Percentiles rank a stretch among this genome's conserved stretches.
These are phyloP conservation scores for Molothrus aeneus DNA, from an alignment of 2,797 vertebrate genomes.

Conservation along the genomic window DNA sequence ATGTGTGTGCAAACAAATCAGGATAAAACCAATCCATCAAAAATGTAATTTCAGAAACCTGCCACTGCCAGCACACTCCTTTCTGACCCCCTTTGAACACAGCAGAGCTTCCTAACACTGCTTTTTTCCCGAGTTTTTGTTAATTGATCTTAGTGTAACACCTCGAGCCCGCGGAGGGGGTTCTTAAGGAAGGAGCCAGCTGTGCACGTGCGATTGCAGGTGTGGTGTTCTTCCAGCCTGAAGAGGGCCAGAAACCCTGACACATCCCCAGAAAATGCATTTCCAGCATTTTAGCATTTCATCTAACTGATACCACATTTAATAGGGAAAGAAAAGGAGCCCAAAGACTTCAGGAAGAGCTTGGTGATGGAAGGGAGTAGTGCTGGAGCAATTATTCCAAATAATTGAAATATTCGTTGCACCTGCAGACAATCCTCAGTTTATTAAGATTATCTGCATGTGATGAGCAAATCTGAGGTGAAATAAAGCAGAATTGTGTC, in stretches of 20 bases:
- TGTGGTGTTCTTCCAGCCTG: not conserved
- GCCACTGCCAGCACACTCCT: not conserved
- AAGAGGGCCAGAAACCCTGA: slow-evolving; percentile 13
- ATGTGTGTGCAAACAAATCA: not conserved
- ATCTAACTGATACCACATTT: not conserved
- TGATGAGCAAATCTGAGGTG: slow-evolving; percentile 12
- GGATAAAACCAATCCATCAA: not conserved
- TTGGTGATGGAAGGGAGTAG: not conserved
- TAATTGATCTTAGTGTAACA: not conserved
- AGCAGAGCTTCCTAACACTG: not conserved
- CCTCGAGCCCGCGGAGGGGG: not conserved
- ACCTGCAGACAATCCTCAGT: not conserved
- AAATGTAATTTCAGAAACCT: not conserved
- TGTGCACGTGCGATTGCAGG: not conserved
- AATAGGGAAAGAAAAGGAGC: not conserved
- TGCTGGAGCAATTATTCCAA: slow-evolving; percentile 12
- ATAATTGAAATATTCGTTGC: slow-evolving; percentile 30
- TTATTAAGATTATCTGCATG: not conserved
- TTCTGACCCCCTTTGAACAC: not conserved
- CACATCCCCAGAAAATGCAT: not conserved
- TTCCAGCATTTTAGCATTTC: not conserved
- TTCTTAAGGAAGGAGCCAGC: not conserved
- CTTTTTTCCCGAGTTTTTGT: not conserved
- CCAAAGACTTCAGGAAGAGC: slow-evolving; percentile 2
- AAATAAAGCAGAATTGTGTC: slow-evolving; percentile 57